Evolutionary conservation across 2,797 vertebrate species (phyloP).

Genomic region (Choloepus didactylus): DNA sequence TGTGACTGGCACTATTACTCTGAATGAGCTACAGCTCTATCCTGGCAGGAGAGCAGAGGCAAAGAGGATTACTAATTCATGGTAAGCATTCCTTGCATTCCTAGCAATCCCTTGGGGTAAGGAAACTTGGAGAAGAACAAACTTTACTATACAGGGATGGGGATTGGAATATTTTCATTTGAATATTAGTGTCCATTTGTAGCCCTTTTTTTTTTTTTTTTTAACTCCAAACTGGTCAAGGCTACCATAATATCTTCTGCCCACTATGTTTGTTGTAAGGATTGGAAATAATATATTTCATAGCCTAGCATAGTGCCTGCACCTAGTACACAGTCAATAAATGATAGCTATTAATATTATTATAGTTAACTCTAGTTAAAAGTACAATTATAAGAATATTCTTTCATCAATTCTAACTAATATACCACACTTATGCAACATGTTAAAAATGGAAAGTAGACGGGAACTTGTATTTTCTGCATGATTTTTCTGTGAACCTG

Average conservation of each 20-base stretch:
- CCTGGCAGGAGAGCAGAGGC: neutral
- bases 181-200: neutral
- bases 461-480: too few relatives aligned
- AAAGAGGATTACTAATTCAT: neutral
- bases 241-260: slow-evolving; percentile 13
- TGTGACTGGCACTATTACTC: neutral
- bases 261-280: neutral
- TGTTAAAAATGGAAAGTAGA: too few relatives aligned
- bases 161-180: slow-evolving; percentile 24
- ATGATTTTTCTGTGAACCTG: too few relatives aligned
- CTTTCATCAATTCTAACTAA: too few relatives aligned
- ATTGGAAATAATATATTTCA: neutral
- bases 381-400: too few relatives aligned
- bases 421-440: too few relatives aligned
- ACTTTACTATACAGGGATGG: neutral
- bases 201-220: neutral
- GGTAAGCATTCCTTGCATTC: neutral
- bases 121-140: neutral
- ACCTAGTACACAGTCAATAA: neutral
- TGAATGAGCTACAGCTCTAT: neutral
- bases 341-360: neutral
- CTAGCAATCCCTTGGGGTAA: neutral
- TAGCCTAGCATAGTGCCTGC: neutral
- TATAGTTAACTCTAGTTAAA: neutral
- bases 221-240: neutral